A percentile compares a stretch with the other conserved stretches of the same genome.
These are phyloP conservation scores for Mythimna albipuncta DNA, from an alignment of 2,888 invertebrate genomes.

Conservation along the genomic window DNA sequence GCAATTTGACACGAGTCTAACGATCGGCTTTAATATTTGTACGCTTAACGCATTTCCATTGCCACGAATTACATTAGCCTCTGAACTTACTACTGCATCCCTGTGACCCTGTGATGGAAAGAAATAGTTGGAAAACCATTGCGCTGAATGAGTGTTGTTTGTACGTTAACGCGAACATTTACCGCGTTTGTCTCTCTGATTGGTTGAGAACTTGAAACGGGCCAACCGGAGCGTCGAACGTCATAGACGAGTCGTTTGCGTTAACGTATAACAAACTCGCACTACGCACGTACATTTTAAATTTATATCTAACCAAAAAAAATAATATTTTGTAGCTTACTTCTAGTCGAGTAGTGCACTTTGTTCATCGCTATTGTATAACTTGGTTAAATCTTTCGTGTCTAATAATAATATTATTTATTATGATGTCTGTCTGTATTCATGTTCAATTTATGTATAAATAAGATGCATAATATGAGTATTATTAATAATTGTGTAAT, in stretches of 20 bases:
- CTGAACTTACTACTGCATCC: background rate
- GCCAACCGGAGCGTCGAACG: no score
- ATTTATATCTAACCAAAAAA: constrained; percentile 21
- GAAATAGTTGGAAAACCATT: constrained; percentile 1
- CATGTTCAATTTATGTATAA: constrained; percentile 52
- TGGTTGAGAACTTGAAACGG: no score
- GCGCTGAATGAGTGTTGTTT: background rate
- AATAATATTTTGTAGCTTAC: constrained; percentile 47
- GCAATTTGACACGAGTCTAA: background rate
- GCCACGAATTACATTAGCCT: background rate
- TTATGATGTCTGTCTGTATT: constrained; percentile 53
- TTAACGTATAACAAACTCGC: no score
- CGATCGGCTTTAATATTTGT: background rate
- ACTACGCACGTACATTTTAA: background rate
- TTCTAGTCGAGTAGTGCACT: constrained; percentile 63
- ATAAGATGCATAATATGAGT: constrained; percentile 63
- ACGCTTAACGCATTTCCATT: background rate
- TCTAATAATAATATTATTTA: constrained; percentile 46
- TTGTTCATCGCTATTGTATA: constrained; percentile 33
- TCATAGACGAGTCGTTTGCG: no score
- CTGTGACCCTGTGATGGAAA: background rate
- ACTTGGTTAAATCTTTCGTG: constrained; percentile 43
- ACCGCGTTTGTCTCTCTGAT: no score
- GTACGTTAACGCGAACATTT: background rate
- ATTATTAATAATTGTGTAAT: constrained; percentile 63